These are phyloP conservation scores for Leucophenga montana DNA, from an alignment of 2,888 invertebrate species.

Conservation along the genomic window DNA sequence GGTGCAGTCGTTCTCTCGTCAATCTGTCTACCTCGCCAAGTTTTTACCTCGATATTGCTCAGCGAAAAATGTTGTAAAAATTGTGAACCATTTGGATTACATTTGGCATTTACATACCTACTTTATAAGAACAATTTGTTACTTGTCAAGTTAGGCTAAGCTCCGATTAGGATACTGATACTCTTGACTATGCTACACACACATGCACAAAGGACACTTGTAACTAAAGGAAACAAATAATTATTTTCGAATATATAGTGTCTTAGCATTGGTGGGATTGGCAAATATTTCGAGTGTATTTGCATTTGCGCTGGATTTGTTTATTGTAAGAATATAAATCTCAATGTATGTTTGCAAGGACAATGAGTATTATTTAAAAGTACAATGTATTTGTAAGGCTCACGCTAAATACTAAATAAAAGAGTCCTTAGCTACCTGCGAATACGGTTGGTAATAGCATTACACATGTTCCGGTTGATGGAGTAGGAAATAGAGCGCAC, in stretches of 20 bases:
- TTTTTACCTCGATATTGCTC: no score
- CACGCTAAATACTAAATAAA: no score
- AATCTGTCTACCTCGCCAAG: not conserved
- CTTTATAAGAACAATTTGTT: constrained; percentile 17
- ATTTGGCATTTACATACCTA: constrained; percentile 5
- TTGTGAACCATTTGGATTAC: constrained; percentile 18
- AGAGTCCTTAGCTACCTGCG: no score
- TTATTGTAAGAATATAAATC: no score
- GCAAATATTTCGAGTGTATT: not conserved
- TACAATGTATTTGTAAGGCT: no score
- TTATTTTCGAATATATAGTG: not conserved
- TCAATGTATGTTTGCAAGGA: not conserved
- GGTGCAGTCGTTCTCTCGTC: not conserved
- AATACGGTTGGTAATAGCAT: no score
- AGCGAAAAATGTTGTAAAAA: constrained; percentile 4
- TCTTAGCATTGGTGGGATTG: not conserved
- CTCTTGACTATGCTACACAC: constrained; percentile 4
- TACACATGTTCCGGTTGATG: no score
- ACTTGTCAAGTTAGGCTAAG: not conserved
- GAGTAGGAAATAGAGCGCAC: no score
- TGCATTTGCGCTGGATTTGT: no score
- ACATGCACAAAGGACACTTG: no score
- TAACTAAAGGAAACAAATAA: no score
- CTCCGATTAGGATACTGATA: constrained; percentile 9
- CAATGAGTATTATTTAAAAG: no score